Evolutionary conservation across 2,113 vertebrate genomes (phyloP).

Genomic region (Nasalis larvatus): DNA sequence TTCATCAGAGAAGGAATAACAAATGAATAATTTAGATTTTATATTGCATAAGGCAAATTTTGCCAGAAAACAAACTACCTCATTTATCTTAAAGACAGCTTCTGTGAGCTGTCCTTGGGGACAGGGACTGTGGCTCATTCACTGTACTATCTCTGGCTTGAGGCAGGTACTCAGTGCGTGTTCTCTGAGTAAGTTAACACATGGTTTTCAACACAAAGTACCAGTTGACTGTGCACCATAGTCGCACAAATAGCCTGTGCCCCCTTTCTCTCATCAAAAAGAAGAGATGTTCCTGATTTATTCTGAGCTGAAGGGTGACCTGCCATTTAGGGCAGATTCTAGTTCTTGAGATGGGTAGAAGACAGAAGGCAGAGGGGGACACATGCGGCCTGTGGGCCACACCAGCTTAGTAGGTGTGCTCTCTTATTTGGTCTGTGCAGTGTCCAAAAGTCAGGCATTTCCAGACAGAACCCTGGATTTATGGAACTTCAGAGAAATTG

Average conservation of each 20-base stretch:
- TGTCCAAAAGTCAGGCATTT: neutral
- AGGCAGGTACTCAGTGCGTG: neutral
- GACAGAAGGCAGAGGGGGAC: neutral
- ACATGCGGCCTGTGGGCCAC: fast-evolving
- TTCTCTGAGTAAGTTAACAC: neutral
- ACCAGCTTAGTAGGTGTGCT: neutral
- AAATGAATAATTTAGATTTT: neutral
- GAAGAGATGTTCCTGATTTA: neutral
- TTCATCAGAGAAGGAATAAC: neutral
- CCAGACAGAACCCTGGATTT: neutral
- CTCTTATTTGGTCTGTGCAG: neutral
- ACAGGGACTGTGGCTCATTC: neutral
- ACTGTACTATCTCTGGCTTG: fast-evolving
- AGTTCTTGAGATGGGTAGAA: neutral
- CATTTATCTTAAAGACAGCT: neutral
- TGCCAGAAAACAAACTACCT: neutral
- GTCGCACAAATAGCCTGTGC: neutral
- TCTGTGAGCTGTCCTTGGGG: neutral
- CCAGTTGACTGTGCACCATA: neutral
- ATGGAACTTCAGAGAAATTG: neutral
- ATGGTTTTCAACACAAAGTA: neutral
- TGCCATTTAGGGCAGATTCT: neutral
- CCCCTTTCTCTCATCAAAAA: neutral
- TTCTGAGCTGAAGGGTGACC: neutral
- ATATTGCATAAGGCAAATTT: neutral